These are phyloP conservation scores for Champsocephalus gunnari DNA, from an alignment of 2,797 vertebrate species.

Conservation along the genomic window DNA sequence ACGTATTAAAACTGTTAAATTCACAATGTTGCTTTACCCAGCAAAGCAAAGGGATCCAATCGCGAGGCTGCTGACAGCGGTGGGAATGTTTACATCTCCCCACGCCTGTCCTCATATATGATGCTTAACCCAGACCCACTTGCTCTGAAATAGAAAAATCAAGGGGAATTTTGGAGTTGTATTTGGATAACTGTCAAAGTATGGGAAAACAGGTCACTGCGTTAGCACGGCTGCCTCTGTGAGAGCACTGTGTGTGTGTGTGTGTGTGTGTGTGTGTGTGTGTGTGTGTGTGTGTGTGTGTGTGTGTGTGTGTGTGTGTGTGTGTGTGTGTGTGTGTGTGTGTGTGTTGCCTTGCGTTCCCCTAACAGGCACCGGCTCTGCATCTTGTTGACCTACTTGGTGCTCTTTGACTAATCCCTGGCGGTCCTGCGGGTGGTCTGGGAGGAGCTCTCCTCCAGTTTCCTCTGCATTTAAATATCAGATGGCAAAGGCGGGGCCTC, in stretches of 20 bases:
- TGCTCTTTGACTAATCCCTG: slow-evolving; percentile 86
- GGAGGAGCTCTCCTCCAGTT: slow-evolving; percentile 80
- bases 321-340: slow-evolving; percentile 35
- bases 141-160: slow-evolving; percentile 72
- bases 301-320: slow-evolving; percentile 2
- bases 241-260: slow-evolving; percentile 18
- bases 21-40: slow-evolving; percentile 40
- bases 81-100: slow-evolving; percentile 81
- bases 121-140: slow-evolving; percentile 74
- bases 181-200: slow-evolving; percentile 82
- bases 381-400: slow-evolving; percentile 88
- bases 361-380: slow-evolving; percentile 70
- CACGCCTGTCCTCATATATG: slow-evolving; percentile 75
- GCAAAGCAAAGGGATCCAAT: slow-evolving; percentile 63
- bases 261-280: neutral
- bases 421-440: slow-evolving; percentile 79
- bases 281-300: slow-evolving; percentile 9
- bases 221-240: slow-evolving; percentile 52
- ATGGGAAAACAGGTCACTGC: slow-evolving; percentile 81
- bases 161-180: slow-evolving; percentile 82
- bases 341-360: slow-evolving; percentile 63
- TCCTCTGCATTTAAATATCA: slow-evolving; percentile 86
- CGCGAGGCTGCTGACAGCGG: slow-evolving; percentile 69
- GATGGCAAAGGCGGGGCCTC: slow-evolving; percentile 81
- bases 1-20: slow-evolving; percentile 35